phyloP scores from a whole-genome alignment of 2,888 invertebrate genomes.

The Nomada fabriciana region DNA sequence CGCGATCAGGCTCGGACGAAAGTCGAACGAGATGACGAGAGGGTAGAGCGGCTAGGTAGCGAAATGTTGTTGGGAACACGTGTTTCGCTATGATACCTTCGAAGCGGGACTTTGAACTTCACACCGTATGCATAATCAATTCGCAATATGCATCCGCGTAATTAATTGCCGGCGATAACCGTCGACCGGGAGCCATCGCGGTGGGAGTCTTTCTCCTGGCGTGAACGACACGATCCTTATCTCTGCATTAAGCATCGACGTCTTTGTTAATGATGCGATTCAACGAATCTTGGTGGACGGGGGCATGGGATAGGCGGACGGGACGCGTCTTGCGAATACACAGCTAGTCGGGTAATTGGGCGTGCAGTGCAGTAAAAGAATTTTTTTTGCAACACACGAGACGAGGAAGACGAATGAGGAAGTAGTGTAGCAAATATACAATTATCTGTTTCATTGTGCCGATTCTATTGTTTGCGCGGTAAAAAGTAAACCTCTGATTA shows the following conservation, averaged over 20 bases:
- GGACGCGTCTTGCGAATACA: too few species aligned
- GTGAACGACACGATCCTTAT: conserved; percentile 6
- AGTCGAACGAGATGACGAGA: not conserved
- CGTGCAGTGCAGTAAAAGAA: too few species aligned
- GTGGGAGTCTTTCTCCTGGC: conserved; percentile 7
- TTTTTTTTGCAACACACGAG: too few species aligned
- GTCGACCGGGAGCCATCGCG: not conserved
- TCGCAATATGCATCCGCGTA: conserved; percentile 6
- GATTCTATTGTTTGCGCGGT: too few species aligned
- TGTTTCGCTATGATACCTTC: not conserved
- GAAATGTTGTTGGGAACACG: not conserved
- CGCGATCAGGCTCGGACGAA: too few species aligned
- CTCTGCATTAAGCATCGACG: not conserved
- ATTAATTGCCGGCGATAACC: conserved; percentile 18
- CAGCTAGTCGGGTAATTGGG: too few species aligned
- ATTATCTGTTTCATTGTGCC: too few species aligned
- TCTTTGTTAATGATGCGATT: conserved; percentile 12
- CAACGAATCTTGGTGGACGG: not conserved
- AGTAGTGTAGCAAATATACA: too few species aligned
- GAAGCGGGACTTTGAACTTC: conserved; percentile 31
- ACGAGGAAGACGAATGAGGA: too few species aligned
- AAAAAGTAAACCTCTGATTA: too few species aligned
- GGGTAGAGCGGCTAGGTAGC: too few species aligned
- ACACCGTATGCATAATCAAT: conserved; percentile 6
- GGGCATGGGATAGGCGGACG: not conserved